Percentiles rank a stretch among this genome's conserved stretches.
Conservation (phyloP, 2,113 vertebrate genomes). For the Nesospiza acunhae region DNA sequence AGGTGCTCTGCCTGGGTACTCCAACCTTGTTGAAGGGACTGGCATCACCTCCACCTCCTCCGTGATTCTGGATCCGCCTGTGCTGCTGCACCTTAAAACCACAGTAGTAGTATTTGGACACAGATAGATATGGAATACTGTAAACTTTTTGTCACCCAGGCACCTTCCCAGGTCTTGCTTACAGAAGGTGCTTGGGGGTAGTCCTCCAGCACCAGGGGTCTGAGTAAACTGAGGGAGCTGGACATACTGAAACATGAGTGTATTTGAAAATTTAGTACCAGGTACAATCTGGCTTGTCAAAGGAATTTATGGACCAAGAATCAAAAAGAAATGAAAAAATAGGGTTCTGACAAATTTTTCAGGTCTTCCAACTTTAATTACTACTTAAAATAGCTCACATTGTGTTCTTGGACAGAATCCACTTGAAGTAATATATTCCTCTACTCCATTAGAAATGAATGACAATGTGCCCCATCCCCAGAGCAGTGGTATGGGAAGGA, state of each 20-base stretch:
- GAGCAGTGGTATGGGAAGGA: not conserved
- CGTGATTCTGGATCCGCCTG: fast-evolving
- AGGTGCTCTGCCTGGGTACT: not conserved
- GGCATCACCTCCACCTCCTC: too few relatives aligned
- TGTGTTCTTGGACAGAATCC: not conserved
- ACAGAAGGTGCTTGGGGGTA: too few relatives aligned
- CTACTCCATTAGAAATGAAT: not conserved
- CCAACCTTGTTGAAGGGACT: not conserved
- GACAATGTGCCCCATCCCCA: not conserved
- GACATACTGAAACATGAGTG: not conserved
- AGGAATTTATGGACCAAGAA: not conserved
- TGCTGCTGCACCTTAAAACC: not conserved
- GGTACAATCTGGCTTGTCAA: not conserved
- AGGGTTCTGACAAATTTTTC: not conserved
- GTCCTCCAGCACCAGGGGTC: not conserved
- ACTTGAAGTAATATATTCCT: not conserved
- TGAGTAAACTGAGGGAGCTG: not conserved
- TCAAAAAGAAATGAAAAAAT: not conserved
- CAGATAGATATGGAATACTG: not conserved
- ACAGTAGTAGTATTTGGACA: not conserved
- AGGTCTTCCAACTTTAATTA: not conserved
- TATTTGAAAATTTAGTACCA: not conserved
- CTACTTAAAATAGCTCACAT: not conserved
- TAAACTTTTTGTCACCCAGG: not conserved
- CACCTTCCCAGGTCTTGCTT: not conserved